phyloP scores from a whole-genome alignment of 2,797 vertebrate species.

The Apodemus agrarius region DNA sequence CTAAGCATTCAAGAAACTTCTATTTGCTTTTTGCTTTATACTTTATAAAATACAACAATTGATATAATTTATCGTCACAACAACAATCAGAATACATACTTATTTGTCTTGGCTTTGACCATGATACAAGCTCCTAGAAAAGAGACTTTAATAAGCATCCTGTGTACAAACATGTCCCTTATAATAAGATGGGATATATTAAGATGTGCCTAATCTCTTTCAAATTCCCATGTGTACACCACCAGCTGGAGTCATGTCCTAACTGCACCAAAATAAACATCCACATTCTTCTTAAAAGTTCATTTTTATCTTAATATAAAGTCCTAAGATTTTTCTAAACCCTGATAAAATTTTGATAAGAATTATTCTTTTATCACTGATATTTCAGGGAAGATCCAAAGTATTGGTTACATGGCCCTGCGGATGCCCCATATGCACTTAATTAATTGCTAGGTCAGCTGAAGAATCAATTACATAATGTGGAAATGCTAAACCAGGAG shows the following conservation, averaged over 20 bases:
- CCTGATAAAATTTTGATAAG: neutral
- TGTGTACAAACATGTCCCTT: neutral
- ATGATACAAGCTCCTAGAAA: neutral
- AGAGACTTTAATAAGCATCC: neutral
- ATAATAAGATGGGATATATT: neutral
- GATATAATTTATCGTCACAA: neutral
- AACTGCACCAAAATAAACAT: neutral
- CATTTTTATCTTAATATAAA: neutral
- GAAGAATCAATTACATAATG: neutral
- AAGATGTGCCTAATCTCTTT: neutral
- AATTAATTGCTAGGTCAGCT: neutral
- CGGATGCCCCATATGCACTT: rapidly evolving
- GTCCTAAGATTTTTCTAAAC: neutral
- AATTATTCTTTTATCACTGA: neutral
- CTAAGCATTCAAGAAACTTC: neutral
- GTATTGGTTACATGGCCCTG: neutral
- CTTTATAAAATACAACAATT: neutral
- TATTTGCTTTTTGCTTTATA: neutral
- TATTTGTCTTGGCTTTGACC: neutral
- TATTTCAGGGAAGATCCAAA: neutral
- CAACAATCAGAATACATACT: neutral
- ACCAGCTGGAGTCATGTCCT: neutral
- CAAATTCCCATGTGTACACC: neutral
- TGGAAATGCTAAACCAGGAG: neutral
- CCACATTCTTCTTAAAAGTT: neutral